A percentile compares a stretch with the other conserved stretches of the same genome.
These are phyloP conservation scores for Parotocinclus haroldoi DNA, from an alignment of 2,797 vertebrate genomes.

Conservation along the genomic window DNA sequence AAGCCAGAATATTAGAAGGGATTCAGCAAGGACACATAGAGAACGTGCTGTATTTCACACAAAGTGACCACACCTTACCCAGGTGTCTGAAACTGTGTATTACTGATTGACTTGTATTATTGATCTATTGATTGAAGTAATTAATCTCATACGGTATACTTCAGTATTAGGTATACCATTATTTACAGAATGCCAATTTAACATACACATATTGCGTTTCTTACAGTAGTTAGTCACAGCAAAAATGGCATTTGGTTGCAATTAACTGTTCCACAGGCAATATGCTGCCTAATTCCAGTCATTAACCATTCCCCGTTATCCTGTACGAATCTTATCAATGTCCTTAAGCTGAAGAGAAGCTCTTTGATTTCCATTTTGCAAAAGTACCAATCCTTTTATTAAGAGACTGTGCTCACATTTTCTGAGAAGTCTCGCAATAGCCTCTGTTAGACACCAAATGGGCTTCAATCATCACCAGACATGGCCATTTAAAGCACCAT, in stretches of 20 bases:
- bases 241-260: conserved; percentile 31
- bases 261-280: conserved; percentile 32
- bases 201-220: conserved; percentile 26
- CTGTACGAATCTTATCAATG: conserved; percentile 34
- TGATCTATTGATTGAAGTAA: too few species aligned
- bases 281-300: conserved; percentile 44
- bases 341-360: conserved; percentile 6
- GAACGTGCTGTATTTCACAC: too few species aligned
- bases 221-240: conserved; percentile 32
- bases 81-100: too few species aligned
- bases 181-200: conserved; percentile 4
- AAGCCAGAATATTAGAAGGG: too few species aligned
- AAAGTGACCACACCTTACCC: too few species aligned
- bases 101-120: too few species aligned
- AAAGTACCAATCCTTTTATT: conserved; percentile 31
- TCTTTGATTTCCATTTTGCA: conserved; percentile 21
- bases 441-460: conserved; percentile 26
- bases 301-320: conserved; percentile 44
- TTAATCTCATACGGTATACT: too few species aligned
- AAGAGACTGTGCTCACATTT: conserved; percentile 17
- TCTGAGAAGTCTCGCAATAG: conserved; percentile 14
- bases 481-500: conserved; percentile 32
- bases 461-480: conserved; percentile 11
- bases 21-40: too few species aligned
- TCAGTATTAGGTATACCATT: too few species aligned